phyloP scores from a whole-genome alignment of 2,113 vertebrate species.

The Burhinus oedicnemus region DNA sequence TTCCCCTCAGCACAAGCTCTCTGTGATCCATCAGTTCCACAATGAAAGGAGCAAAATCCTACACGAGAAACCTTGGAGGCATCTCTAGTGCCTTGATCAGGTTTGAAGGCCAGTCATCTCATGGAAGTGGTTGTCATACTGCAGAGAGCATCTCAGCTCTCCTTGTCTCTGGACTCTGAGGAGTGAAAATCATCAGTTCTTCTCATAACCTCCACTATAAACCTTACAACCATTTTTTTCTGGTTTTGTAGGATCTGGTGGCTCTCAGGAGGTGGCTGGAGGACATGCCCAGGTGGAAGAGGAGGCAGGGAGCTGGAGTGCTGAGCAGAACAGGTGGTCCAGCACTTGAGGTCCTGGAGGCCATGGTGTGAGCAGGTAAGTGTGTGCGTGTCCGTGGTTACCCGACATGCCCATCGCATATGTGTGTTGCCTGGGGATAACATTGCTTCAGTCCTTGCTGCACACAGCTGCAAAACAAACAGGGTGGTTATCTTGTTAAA shows the following conservation, averaged over 20 bases:
- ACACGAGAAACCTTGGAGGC: not conserved
- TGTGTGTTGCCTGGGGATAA: not conserved
- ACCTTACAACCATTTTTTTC: not conserved
- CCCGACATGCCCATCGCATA: accelerated
- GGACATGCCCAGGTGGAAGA: not conserved
- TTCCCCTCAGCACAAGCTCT: not conserved
- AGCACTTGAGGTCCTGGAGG: no score
- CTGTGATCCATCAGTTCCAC: not conserved
- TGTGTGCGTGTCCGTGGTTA: accelerated
- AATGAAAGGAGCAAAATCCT: not conserved
- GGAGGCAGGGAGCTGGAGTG: not conserved
- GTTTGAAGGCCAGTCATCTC: not conserved
- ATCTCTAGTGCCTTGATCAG: not conserved
- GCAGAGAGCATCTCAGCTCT: not conserved
- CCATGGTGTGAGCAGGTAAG: not conserved
- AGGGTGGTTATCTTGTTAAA: not conserved
- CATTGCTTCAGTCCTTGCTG: not conserved
- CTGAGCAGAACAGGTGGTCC: not conserved
- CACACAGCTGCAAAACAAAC: not conserved
- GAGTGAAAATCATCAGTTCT: not conserved
- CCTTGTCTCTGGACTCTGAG: not conserved
- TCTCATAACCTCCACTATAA: not conserved
- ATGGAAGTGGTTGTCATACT: not conserved
- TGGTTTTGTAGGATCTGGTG: not conserved
- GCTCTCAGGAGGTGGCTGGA: not conserved